Evolutionary conservation across 2,888 invertebrate species (phyloP).

Genomic region (Zygogramma bicolorata): DNA sequence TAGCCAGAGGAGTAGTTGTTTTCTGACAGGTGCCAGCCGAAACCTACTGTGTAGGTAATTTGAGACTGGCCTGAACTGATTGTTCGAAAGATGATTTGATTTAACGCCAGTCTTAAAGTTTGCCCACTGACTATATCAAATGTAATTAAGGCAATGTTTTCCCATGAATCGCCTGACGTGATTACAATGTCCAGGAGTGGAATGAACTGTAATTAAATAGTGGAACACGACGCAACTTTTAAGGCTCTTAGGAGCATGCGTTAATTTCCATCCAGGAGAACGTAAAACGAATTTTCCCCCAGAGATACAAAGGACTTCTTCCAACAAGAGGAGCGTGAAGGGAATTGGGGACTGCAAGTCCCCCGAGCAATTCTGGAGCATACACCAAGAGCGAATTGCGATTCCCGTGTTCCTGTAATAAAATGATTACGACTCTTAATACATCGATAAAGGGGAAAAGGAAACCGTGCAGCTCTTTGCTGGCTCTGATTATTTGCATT

Average conservation of each 20-base stretch:
- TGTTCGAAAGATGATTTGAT: too few species aligned
- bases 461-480: neutral
- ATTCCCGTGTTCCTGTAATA: neutral
- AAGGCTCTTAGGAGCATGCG: neutral
- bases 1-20: too few species aligned
- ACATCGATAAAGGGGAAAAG: neutral
- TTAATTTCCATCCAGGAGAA: neutral
- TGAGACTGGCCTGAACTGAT: too few species aligned
- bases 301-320: slow-evolving; percentile 1
- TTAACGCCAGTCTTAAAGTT: too few species aligned
- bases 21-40: too few species aligned
- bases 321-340: neutral
- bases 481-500: neutral
- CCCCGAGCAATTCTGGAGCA: neutral
- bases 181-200: neutral
- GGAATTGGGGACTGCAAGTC: neutral
- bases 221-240: neutral
- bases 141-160: neutral
- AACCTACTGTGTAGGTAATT: too few species aligned
- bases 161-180: neutral
- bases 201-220: neutral
- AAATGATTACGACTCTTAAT: neutral
- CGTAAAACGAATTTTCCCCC: neutral
- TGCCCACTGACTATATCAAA: too few species aligned
- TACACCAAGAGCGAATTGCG: neutral